These are phyloP conservation scores for Drosophila longiperda DNA, from an alignment of 2,888 invertebrate genomes.

Conservation along the genomic window DNA sequence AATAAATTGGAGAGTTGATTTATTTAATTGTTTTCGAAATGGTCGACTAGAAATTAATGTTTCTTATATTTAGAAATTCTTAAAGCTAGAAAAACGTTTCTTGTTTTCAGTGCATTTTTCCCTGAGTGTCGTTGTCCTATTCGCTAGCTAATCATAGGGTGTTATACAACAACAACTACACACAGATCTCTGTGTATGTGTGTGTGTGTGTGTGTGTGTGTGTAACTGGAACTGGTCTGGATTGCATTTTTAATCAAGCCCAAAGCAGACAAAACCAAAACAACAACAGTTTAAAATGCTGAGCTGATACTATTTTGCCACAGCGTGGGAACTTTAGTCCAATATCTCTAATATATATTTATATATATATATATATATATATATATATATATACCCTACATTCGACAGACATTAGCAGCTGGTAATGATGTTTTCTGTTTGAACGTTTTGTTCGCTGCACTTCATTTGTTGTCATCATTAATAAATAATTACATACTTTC, in stretches of 20 bases:
- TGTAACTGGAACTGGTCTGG: slow-evolving; percentile 31
- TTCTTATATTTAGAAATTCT: too few species aligned
- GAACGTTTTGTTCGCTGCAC: neutral
- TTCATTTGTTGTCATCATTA: neutral
- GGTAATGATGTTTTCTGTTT: neutral
- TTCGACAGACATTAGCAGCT: neutral
- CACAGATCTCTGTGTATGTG: slow-evolving; percentile 2
- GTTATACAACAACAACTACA: slow-evolving; percentile 12
- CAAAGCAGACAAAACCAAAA: slow-evolving; percentile 21
- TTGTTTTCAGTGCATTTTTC: neutral
- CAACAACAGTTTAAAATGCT: slow-evolving; percentile 41
- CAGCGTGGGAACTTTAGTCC: slow-evolving; percentile 59
- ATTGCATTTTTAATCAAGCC: slow-evolving; percentile 68
- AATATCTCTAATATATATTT: slow-evolving; percentile 11
- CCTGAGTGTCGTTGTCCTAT: neutral
- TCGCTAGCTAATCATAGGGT: slow-evolving; percentile 2
- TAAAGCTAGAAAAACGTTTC: too few species aligned
- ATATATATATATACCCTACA: slow-evolving; percentile 31
- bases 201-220: slow-evolving; percentile 11
- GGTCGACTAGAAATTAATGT: too few species aligned
- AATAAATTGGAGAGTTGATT: too few species aligned
- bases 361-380: slow-evolving; percentile 1
- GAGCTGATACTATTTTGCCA: slow-evolving; percentile 24
- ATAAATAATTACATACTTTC: neutral
- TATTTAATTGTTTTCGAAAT: too few species aligned